Conservation (phyloP, 2,888 invertebrate species). For the Temnothorax unifasciatus region DNA sequence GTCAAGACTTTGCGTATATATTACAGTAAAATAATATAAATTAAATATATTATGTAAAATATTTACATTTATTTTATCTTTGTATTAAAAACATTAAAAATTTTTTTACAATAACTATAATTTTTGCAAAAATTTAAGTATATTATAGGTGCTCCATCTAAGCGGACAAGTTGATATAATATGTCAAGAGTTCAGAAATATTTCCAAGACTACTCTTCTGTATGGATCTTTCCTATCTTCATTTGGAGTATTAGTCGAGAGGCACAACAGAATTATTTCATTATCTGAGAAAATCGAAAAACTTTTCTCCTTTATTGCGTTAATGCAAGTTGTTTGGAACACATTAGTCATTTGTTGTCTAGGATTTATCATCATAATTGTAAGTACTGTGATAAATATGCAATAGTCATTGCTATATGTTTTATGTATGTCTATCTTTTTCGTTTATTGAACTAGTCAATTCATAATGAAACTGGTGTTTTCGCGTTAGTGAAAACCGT, state of each 20-base stretch:
- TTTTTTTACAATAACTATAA: not conserved
- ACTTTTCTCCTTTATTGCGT: too few relatives aligned
- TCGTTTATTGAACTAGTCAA: slow-evolving; percentile 44
- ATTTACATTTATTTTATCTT: not conserved
- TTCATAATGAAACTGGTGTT: slow-evolving; percentile 18
- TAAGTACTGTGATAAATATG: slow-evolving; percentile 51
- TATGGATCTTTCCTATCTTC: not conserved
- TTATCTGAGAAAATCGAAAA: not conserved
- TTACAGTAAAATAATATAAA: too few relatives aligned
- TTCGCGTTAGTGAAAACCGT: slow-evolving; percentile 52
- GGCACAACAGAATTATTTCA: slow-evolving; percentile 36
- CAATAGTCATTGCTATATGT: not conserved
- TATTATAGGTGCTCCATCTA: not conserved
- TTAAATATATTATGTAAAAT: too few relatives aligned
- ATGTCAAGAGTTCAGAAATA: not conserved
- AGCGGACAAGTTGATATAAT: slow-evolving; percentile 53
- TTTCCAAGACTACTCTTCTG: not conserved
- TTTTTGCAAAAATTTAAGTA: not conserved
- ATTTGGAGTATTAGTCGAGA: slow-evolving; percentile 28
- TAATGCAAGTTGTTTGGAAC: too few relatives aligned
- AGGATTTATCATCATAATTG: slow-evolving; percentile 64
- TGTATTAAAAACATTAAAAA: not conserved
- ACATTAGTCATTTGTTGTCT: too few relatives aligned
- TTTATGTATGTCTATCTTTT: not conserved
- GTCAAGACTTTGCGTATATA: not conserved